A percentile compares a stretch with the other conserved stretches of the same genome.
Evolutionary conservation across 1,140 invertebrate genomes (phyloP).

Genomic region (Frieseomelitta varia): DNA sequence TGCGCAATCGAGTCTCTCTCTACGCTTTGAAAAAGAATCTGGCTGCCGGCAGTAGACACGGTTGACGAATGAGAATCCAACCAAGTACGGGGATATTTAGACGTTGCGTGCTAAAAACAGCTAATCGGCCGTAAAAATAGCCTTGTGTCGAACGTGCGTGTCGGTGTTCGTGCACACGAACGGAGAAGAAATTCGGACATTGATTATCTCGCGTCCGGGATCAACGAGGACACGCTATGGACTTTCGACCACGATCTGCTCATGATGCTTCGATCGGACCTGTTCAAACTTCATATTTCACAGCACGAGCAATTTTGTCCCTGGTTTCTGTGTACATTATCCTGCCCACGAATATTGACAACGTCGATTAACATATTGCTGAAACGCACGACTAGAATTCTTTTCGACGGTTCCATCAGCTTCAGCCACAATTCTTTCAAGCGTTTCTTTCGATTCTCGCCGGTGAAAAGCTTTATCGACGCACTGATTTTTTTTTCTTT

Average conservation of each 20-base stretch:
- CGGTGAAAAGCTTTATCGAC: background rate
- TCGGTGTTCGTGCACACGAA: background rate
- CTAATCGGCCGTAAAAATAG: background rate
- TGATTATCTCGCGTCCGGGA: constrained; percentile 15
- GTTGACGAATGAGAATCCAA: background rate
- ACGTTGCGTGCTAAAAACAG: background rate
- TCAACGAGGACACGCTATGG: constrained; percentile 5
- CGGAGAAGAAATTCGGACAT: constrained; percentile 16
- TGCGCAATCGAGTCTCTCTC: constrained; percentile 17
- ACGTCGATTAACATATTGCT: background rate
- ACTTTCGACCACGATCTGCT: constrained; percentile 16
- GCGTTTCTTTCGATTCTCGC: constrained; percentile 1
- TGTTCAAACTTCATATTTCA: background rate
- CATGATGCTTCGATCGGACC: background rate
- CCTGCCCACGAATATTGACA: background rate
- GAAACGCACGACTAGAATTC: background rate
- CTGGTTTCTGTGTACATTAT: background rate
- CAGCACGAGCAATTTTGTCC: background rate
- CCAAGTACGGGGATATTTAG: background rate
- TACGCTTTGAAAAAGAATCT: background rate
- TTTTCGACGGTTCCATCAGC: background rate
- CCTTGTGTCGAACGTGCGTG: no score
- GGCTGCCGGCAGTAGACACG: background rate
- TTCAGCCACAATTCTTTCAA: background rate
- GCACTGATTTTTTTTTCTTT: background rate